phyloP scores from a whole-genome alignment of 2,113 vertebrate genomes.

The Dissostichus mawsoni region DNA sequence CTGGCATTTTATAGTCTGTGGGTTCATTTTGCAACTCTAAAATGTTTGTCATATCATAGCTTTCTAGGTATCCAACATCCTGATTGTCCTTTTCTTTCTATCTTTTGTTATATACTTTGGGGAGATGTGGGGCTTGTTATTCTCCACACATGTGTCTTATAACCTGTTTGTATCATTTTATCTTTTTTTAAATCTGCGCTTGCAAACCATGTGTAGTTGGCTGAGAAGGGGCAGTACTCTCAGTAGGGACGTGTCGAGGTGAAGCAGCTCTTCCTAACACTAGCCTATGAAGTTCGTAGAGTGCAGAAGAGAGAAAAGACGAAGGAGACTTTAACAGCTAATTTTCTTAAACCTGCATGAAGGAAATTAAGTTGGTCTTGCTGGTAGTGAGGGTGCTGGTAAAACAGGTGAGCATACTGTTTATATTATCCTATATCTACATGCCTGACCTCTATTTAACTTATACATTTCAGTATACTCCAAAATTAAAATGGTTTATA shows the following conservation, averaged over 20 bases:
- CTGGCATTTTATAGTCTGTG: slow-evolving; percentile 13
- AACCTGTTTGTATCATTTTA: neutral
- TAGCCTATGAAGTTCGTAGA: neutral
- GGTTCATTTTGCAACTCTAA: slow-evolving; percentile 3
- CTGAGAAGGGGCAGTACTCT: slow-evolving; percentile 57
- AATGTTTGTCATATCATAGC: slow-evolving; percentile 6
- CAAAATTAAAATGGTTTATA: neutral
- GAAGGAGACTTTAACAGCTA: neutral
- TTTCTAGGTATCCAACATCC: neutral
- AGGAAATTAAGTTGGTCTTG: neutral
- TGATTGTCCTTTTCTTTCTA: neutral
- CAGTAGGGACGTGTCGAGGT: neutral
- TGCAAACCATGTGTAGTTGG: slow-evolving; percentile 9
- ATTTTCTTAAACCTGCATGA: neutral
- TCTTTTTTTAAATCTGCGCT: slow-evolving; percentile 29
- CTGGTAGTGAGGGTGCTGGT: neutral
- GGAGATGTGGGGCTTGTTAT: neutral
- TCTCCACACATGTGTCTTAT: neutral
- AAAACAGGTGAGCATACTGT: neutral
- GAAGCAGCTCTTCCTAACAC: neutral
- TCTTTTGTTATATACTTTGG: no score
- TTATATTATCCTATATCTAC: no score
- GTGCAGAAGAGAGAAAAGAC: neutral
- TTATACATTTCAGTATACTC: neutral
- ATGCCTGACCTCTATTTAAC: no score